A percentile compares a stretch with the other conserved stretches of the same genome.
phyloP scores from a whole-genome alignment of 2,113 vertebrate species.

The Anser cygnoides region DNA sequence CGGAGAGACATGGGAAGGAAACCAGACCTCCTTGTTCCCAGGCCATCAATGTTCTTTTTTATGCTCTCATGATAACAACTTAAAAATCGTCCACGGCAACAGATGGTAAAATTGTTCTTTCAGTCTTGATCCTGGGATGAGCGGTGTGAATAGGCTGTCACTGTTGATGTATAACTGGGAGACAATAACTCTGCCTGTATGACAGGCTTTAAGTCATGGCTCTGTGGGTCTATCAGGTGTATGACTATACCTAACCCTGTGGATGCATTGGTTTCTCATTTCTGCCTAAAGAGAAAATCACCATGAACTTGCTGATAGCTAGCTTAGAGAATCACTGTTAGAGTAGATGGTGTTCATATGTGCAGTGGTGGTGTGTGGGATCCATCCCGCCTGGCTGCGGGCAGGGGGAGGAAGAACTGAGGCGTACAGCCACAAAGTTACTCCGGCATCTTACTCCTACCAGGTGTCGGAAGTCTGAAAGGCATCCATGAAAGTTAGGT shows the following conservation, averaged over 20 bases:
- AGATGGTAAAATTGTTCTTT: not conserved
- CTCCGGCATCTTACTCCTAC: not conserved
- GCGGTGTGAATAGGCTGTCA: not conserved
- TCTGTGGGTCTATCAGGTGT: not conserved
- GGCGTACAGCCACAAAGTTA: not conserved
- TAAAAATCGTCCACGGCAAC: not conserved
- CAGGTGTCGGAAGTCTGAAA: accelerated
- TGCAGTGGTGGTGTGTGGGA: not conserved
- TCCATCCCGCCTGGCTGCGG: not conserved
- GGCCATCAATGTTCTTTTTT: not conserved
- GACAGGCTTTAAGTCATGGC: not conserved
- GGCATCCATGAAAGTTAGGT: not conserved
- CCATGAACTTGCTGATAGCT: not conserved
- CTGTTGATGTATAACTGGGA: not conserved
- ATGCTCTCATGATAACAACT: not conserved
- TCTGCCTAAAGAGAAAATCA: not conserved
- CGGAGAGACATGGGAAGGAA: not conserved
- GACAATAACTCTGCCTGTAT: not conserved
- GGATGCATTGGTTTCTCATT: not conserved
- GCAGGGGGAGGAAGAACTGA: not conserved
- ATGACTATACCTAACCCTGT: not conserved
- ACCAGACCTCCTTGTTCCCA: not conserved
- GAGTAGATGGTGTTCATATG: not conserved
- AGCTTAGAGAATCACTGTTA: not conserved
- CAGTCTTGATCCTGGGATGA: not conserved